phyloP scores from a whole-genome alignment of 1,140 invertebrate species.

The Tigriopus japonicus region DNA sequence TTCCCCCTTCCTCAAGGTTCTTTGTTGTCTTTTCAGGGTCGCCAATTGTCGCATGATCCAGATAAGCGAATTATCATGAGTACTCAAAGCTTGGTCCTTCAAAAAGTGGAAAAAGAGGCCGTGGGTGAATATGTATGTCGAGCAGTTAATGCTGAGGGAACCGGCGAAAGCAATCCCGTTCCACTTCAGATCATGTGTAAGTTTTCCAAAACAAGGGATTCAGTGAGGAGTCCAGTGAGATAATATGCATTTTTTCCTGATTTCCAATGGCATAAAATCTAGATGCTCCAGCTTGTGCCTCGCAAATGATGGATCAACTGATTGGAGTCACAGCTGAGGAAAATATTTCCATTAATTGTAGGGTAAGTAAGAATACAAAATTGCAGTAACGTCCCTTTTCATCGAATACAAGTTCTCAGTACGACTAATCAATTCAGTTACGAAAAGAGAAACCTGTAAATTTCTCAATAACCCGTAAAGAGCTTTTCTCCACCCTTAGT shows the following conservation, averaged over 20 bases:
- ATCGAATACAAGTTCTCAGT: too few relatives aligned
- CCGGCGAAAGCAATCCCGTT: background rate
- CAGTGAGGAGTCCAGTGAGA: too few relatives aligned
- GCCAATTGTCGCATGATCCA: background rate
- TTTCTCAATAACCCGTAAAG: too few relatives aligned
- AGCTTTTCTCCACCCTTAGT: too few relatives aligned
- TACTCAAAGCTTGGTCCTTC: constrained; percentile 9
- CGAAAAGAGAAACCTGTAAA: too few relatives aligned
- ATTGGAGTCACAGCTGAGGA: constrained; percentile 12
- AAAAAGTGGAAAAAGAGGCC: background rate
- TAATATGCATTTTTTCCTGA: background rate
- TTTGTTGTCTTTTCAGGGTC: background rate
- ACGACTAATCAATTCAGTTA: too few relatives aligned
- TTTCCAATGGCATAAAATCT: background rate
- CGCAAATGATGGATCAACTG: constrained; percentile 1
- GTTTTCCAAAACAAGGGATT: background rate
- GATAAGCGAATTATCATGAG: constrained; percentile 9
- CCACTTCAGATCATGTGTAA: constrained; percentile 10
- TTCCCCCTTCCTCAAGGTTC: too few relatives aligned
- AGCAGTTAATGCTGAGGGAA: constrained; percentile 3
- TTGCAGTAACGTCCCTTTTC: too few relatives aligned
- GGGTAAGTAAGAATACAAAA: constrained; percentile 3
- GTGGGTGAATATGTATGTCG: constrained; percentile 7
- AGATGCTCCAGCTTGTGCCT: constrained; percentile 8
- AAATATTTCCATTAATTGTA: constrained; percentile 6